Evolutionary conservation across 2,888 invertebrate genomes (phyloP).

Genomic region (Mylabris sibirica): DNA sequence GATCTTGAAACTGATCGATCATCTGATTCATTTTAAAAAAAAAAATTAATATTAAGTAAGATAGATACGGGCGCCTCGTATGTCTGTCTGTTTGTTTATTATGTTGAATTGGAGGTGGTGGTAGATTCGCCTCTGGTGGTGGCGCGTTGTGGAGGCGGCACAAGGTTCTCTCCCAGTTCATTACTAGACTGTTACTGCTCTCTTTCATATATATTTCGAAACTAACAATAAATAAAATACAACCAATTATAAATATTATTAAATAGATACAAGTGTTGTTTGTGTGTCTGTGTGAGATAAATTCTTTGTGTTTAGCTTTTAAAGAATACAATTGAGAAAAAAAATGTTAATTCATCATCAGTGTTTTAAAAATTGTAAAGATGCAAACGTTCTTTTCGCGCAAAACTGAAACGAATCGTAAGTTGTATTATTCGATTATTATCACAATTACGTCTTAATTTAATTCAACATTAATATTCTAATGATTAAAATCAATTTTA

Average conservation of each 20-base stretch:
- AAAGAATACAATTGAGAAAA: not conserved
- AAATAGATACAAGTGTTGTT: not conserved
- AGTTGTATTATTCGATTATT: not conserved
- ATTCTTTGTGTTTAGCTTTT: not conserved
- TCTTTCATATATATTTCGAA: not conserved
- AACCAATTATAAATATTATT: not conserved
- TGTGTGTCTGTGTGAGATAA: not conserved
- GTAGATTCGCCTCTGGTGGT: not conserved
- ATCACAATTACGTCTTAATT: constrained; percentile 6
- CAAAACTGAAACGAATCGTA: not conserved
- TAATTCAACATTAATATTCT: not conserved
- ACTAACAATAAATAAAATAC: not conserved
- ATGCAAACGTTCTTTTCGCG: constrained; percentile 15
- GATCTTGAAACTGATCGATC: constrained; percentile 1
- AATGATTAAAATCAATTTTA: not conserved
- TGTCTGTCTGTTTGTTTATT: not conserved
- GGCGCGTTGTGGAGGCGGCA: constrained; percentile 7
- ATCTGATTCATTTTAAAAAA: not conserved
- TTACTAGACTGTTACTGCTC: not conserved
- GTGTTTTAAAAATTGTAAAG: not conserved
- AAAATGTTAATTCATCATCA: not conserved
- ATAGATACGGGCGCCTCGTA: not conserved
- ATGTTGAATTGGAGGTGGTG: not conserved
- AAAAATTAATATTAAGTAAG: not conserved
- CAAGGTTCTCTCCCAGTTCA: constrained; percentile 6